A percentile compares a stretch with the other conserved stretches of the same genome.
phyloP scores from a whole-genome alignment of 2,113 vertebrate genomes.

The Chelonoidis abingdonii region DNA sequence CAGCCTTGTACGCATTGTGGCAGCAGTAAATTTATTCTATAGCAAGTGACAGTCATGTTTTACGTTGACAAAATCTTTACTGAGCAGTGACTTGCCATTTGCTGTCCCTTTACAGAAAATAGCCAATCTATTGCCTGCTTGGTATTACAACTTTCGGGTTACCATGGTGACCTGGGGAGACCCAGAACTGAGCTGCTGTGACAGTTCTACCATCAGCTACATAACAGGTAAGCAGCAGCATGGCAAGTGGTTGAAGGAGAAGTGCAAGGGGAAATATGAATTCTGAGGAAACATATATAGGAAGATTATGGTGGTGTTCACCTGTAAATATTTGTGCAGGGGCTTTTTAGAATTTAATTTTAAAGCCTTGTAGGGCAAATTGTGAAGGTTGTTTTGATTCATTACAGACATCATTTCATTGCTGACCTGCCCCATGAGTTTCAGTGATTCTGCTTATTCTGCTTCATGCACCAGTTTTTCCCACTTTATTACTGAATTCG shows the following conservation, averaged over 20 bases:
- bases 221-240: constrained; percentile 85
- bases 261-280: not conserved
- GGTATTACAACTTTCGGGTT: constrained; percentile 97
- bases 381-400: not conserved
- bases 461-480: not conserved
- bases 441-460: not conserved
- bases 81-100: constrained; percentile 17
- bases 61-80: fast-evolving
- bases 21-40: not conserved
- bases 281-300: not conserved
- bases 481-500: not conserved
- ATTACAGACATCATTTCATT: not conserved
- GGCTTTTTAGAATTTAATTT: not conserved
- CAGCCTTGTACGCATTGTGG: fast-evolving
- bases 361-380: not conserved
- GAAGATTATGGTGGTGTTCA: not conserved
- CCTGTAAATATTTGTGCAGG: not conserved
- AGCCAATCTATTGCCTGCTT: constrained; percentile 91
- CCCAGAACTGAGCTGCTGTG: constrained; percentile 92
- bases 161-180: constrained; percentile 97
- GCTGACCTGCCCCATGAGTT: not conserved
- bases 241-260: fast-evolving
- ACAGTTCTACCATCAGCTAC: constrained; percentile 92
- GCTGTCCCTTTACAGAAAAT: constrained; percentile 82
- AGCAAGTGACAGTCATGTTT: not conserved